Evolutionary conservation across 2,113 vertebrate genomes (phyloP).

Genomic region (Tragelaphus buxtoni): DNA sequence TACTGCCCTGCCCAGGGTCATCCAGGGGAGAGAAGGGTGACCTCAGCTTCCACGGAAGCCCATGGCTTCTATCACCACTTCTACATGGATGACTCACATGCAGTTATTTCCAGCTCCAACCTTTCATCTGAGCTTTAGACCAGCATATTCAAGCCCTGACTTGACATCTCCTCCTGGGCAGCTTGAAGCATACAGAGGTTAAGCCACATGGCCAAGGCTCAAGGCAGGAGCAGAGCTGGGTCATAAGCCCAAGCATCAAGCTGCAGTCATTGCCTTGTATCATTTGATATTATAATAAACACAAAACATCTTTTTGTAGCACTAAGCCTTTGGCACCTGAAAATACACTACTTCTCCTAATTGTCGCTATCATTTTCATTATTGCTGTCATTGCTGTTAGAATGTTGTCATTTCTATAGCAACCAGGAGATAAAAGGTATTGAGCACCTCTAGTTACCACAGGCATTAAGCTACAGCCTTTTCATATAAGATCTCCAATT

Average conservation of each 20-base stretch:
- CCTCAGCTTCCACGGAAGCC: not conserved
- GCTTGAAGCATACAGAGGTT: not conserved
- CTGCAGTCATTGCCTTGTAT: not conserved
- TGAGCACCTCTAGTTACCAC: not conserved
- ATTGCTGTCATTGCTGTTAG: rapidly evolving
- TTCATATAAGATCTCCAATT: not conserved
- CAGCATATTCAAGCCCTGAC: not conserved
- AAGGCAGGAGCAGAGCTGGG: not conserved
- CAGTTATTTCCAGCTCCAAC: constrained; percentile 51
- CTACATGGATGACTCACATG: not conserved
- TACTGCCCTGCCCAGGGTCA: not conserved
- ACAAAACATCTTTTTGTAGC: not conserved
- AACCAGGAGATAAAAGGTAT: not conserved
- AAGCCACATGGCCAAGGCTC: not conserved
- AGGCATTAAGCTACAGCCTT: not conserved
- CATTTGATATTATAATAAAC: not conserved
- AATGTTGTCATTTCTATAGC: not conserved
- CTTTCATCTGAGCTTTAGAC: constrained; percentile 25
- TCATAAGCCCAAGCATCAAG: not conserved
- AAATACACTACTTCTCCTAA: not conserved
- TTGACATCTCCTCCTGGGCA: not conserved
- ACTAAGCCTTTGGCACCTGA: not conserved
- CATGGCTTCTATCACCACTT: not conserved
- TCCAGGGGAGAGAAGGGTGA: not conserved
- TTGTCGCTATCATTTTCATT: not conserved